Percentiles rank a stretch among this genome's conserved stretches.
Evolutionary conservation across 2,888 invertebrate genomes (phyloP).

Genomic region (Nephrotoma guestfalica): DNA sequence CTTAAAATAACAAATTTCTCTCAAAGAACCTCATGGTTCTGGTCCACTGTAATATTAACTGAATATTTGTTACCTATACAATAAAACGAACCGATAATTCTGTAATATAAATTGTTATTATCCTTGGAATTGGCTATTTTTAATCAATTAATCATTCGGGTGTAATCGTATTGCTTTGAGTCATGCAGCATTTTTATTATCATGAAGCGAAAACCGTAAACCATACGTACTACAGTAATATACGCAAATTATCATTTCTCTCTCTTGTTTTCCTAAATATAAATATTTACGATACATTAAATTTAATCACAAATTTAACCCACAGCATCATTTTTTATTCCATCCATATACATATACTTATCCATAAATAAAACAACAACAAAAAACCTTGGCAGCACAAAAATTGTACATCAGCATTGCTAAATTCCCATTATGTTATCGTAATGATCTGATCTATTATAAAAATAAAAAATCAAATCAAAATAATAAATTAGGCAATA

Average conservation of each 20-base stretch:
- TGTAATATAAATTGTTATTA: neutral
- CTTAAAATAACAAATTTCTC: too few relatives aligned
- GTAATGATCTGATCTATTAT: neutral
- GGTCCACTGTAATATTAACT: neutral
- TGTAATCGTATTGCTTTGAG: neutral
- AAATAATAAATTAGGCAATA: neutral
- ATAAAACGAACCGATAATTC: neutral
- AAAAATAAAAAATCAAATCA: neutral
- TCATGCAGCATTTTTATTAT: neutral
- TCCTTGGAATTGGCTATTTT: neutral
- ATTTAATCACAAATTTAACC: neutral
- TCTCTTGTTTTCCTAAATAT: neutral
- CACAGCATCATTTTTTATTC: neutral
- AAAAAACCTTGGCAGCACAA: neutral
- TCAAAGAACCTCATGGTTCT: neutral
- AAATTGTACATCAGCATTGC: neutral
- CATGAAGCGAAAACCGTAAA: neutral
- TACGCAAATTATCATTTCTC: neutral
- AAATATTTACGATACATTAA: neutral
- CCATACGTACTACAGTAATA: neutral
- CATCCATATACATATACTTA: neutral
- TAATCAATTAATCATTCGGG: neutral
- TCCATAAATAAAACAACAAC: neutral
- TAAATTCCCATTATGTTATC: neutral
- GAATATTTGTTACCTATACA: neutral